Evolutionary conservation across 2,797 vertebrate genomes (phyloP).

Genomic region (Propithecus perrieri): DNA sequence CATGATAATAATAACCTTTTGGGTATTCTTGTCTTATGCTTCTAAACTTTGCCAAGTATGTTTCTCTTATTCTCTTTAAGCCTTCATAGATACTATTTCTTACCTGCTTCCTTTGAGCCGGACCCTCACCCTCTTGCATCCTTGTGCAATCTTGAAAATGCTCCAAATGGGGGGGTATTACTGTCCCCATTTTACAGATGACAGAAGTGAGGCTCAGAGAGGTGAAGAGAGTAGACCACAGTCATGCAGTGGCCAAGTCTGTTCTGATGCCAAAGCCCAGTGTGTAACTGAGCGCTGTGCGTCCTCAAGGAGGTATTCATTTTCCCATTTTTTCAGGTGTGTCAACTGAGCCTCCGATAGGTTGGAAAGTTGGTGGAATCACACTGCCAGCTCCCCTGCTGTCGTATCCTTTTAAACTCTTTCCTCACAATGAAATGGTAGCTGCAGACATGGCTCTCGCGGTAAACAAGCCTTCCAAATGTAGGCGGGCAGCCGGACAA

Average conservation of each 20-base stretch:
- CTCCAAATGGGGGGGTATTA: background rate
- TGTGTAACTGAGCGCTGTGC: background rate
- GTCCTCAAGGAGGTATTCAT: background rate
- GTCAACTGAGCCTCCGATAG: background rate
- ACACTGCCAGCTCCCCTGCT: fast-evolving
- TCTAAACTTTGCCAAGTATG: background rate
- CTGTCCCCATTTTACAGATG: background rate
- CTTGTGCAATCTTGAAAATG: background rate
- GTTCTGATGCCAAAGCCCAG: background rate
- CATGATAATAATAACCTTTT: background rate
- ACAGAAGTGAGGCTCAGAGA: background rate
- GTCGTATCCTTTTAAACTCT: background rate
- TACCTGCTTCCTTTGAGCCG: background rate
- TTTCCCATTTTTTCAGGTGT: background rate
- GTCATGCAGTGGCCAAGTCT: background rate
- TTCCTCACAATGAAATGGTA: background rate
- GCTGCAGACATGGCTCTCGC: background rate
- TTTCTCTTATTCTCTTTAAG: background rate
- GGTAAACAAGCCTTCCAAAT: background rate
- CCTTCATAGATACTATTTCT: background rate
- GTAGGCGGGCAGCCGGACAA: background rate
- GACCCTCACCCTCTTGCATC: too few species aligned
- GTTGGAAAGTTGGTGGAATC: background rate
- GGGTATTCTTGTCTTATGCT: background rate
- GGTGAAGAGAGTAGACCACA: background rate